Evolutionary conservation across 2,113 vertebrate species (phyloP).

Genomic region (Amblyopsis rosae): DNA sequence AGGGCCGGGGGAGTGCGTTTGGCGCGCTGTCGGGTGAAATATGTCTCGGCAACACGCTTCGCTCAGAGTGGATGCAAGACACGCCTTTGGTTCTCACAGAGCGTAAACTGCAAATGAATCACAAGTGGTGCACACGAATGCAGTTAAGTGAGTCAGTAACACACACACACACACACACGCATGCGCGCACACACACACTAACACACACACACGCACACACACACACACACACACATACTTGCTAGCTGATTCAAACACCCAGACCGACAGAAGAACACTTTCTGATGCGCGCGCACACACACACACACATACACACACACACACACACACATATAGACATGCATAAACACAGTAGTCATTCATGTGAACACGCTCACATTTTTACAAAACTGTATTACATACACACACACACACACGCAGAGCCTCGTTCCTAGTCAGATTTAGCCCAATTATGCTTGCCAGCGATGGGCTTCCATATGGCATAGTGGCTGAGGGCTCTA

Average conservation of each 20-base stretch:
- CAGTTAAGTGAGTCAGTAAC: conserved; percentile 1
- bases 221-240: conserved; percentile 1
- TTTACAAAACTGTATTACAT: background rate
- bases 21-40: conserved; percentile 43
- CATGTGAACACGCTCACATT: background rate
- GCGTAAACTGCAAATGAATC: conserved; percentile 61
- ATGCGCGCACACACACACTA: conserved; percentile 11
- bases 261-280: background rate
- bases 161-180: conserved; percentile 5
- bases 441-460: conserved; percentile 36
- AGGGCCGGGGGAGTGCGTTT: conserved; percentile 7
- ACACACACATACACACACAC: background rate
- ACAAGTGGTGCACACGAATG: conserved; percentile 33
- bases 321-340: background rate
- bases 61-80: conserved; percentile 44
- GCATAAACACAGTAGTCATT: background rate
- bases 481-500: conserved; percentile 9
- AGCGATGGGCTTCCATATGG: conserved; percentile 39
- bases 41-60: conserved; percentile 53
- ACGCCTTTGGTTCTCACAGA: conserved; percentile 51
- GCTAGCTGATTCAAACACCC: background rate
- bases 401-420: background rate
- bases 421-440: conserved; percentile 22
- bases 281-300: background rate
- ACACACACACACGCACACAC: conserved; percentile 13